These are phyloP conservation scores for Gephyroberyx darwinii DNA, from an alignment of 2,797 vertebrate genomes.

Conservation along the genomic window DNA sequence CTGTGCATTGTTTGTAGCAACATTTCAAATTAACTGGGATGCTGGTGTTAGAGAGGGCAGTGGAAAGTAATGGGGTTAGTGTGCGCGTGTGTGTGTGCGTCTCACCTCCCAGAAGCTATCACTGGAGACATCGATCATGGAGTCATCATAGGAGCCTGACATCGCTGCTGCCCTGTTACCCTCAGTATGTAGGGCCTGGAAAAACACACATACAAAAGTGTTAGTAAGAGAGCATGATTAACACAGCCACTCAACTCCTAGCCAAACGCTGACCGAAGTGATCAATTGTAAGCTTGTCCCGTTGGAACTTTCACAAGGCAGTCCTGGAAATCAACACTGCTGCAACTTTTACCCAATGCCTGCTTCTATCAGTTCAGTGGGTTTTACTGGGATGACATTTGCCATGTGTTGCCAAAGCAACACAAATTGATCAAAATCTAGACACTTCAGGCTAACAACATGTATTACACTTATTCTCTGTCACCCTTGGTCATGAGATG, in stretches of 20 bases:
- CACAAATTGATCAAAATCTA: no score
- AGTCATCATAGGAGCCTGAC: slow-evolving; percentile 92
- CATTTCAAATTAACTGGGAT: neutral
- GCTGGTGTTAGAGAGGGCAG: neutral
- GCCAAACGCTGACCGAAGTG: neutral
- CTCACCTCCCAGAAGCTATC: slow-evolving; percentile 99
- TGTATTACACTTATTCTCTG: no score
- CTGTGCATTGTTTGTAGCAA: no score
- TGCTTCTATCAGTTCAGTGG: no score
- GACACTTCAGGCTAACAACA: no score
- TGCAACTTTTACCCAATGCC: no score
- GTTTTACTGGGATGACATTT: no score
- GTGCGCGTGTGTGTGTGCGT: neutral
- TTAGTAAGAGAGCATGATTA: neutral
- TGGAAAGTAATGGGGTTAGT: neutral
- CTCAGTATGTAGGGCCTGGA: slow-evolving; percentile 60
- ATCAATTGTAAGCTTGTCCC: neutral
- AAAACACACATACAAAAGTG: neutral
- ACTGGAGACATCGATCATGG: slow-evolving; percentile 93
- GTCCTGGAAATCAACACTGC: no score
- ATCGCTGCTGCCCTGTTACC: slow-evolving; percentile 81
- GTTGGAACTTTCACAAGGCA: no score
- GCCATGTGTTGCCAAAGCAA: no score
- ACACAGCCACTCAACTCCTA: neutral
- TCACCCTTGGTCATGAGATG: neutral